phyloP scores from a whole-genome alignment of 2,888 invertebrate genomes.

The Aplocera efformata region DNA sequence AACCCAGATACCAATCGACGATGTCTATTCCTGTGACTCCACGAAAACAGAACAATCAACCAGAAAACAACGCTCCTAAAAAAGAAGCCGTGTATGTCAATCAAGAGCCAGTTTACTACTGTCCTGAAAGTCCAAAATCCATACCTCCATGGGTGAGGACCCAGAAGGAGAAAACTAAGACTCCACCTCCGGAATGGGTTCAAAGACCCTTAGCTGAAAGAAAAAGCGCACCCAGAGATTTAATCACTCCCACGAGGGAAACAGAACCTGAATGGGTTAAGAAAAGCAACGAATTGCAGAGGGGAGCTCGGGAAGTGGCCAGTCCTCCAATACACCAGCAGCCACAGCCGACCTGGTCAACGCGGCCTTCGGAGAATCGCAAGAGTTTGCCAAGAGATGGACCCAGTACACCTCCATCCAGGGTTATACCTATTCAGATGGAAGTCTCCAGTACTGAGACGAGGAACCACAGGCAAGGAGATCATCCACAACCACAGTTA shows the following conservation, averaged over 20 bases:
- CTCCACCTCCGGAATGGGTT: slow-evolving; percentile 72
- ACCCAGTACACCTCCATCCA: slow-evolving; percentile 55
- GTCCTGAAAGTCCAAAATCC: slow-evolving; percentile 70
- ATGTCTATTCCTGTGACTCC: slow-evolving; percentile 74
- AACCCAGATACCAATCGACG: slow-evolving; percentile 67
- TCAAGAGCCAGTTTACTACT: slow-evolving; percentile 69
- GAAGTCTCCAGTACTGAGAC: slow-evolving; percentile 74
- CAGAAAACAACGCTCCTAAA: slow-evolving; percentile 52
- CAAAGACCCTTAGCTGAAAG: slow-evolving; percentile 65
- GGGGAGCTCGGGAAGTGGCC: slow-evolving; percentile 57
- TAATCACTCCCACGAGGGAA: slow-evolving; percentile 66
- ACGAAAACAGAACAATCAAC: slow-evolving; percentile 54
- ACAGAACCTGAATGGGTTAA: slow-evolving; percentile 71
- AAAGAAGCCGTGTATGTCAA: slow-evolving; percentile 70
- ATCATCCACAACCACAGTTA: slow-evolving; percentile 57
- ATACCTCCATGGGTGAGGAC: slow-evolving; percentile 73
- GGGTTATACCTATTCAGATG: slow-evolving; percentile 85
- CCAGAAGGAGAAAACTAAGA: slow-evolving; percentile 74
- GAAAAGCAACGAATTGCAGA: slow-evolving; percentile 68
- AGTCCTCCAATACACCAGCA: slow-evolving; percentile 72
- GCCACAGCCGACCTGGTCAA: slow-evolving; percentile 70
- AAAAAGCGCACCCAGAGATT: slow-evolving; percentile 59
- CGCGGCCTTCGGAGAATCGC: slow-evolving; percentile 68
- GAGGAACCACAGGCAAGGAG: slow-evolving; percentile 49
- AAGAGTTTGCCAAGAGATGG: slow-evolving; percentile 66